A percentile compares a stretch with the other conserved stretches of the same genome.
phyloP scores from a whole-genome alignment of 2,888 invertebrate species.

The Ormyrus rosae region DNA sequence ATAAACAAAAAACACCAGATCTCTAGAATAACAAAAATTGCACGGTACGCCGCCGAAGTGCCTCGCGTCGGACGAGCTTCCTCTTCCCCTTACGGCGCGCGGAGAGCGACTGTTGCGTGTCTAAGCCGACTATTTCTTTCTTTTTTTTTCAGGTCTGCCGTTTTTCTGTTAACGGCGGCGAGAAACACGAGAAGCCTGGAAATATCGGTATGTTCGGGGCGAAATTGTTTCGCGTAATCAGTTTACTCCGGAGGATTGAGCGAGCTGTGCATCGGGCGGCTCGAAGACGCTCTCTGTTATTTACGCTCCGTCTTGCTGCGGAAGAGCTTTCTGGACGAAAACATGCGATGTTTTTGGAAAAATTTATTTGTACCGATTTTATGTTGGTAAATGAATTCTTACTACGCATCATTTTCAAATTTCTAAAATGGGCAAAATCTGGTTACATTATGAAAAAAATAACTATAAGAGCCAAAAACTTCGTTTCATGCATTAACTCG shows the following conservation, averaged over 20 bases:
- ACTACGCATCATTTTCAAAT: too few relatives aligned
- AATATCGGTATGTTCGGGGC: conserved; percentile 18
- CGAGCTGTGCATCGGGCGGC: conserved; percentile 2
- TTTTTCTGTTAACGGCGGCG: conserved; percentile 26
- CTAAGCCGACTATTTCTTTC: conserved; percentile 1
- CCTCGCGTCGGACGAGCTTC: background rate
- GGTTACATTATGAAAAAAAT: too few relatives aligned
- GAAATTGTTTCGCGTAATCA: conserved; percentile 48
- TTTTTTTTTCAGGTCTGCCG: background rate
- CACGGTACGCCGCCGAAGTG: background rate
- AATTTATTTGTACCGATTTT: too few relatives aligned
- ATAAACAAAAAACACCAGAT: too few relatives aligned
- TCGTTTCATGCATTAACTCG: too few relatives aligned
- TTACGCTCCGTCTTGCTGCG: background rate
- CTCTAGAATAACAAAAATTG: too few relatives aligned
- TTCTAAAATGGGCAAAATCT: too few relatives aligned
- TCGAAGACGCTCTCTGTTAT: conserved; percentile 6
- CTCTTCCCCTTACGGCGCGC: background rate
- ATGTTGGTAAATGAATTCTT: too few relatives aligned
- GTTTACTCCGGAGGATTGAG: conserved; percentile 32
- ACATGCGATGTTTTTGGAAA: too few relatives aligned
- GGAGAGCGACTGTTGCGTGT: conserved; percentile 15
- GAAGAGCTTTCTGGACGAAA: too few relatives aligned
- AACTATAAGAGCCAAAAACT: too few relatives aligned
- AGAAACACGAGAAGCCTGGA: conserved; percentile 35